Conservation (phyloP, 2,113 vertebrate species). For the Oenanthe melanoleuca region DNA sequence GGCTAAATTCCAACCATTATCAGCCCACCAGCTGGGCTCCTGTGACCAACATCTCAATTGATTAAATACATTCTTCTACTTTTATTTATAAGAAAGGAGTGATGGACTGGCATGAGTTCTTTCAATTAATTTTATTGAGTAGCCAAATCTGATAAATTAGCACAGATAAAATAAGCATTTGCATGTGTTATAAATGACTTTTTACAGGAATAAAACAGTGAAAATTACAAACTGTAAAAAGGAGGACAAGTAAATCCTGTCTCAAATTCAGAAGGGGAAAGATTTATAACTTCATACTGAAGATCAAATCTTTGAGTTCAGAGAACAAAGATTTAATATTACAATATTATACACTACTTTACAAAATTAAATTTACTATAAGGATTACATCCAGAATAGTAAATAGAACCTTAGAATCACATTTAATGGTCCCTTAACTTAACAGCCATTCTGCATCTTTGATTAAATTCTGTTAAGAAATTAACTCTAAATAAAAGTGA, state of each 20-base stretch:
- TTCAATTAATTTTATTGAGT: constrained; percentile 84
- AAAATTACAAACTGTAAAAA: constrained; percentile 85
- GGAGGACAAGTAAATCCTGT: constrained; percentile 78
- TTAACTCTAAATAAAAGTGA: constrained; percentile 67
- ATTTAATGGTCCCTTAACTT: constrained; percentile 81
- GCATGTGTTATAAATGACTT: constrained; percentile 83
- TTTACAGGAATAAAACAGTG: constrained; percentile 82
- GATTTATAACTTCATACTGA: constrained; percentile 74
- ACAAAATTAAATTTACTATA: constrained; percentile 82
- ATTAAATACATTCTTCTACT: neutral
- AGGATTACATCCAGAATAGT: constrained; percentile 75
- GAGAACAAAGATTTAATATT: constrained; percentile 79
- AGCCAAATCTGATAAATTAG: constrained; percentile 83
- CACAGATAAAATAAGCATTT: constrained; percentile 82
- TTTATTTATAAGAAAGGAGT: constrained; percentile 47
- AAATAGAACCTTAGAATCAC: constrained; percentile 79
- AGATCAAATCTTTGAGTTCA: constrained; percentile 72
- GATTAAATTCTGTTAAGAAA: constrained; percentile 70
- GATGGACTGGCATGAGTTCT: constrained; percentile 59
- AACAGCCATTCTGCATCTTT: constrained; percentile 72
- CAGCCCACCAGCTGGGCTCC: neutral
- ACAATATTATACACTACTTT: constrained; percentile 88
- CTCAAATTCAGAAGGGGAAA: constrained; percentile 73
- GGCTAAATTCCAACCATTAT: neutral
- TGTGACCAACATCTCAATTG: neutral